Conservation (phyloP, 2,888 invertebrate genomes). For the Tyria jacobaeae region DNA sequence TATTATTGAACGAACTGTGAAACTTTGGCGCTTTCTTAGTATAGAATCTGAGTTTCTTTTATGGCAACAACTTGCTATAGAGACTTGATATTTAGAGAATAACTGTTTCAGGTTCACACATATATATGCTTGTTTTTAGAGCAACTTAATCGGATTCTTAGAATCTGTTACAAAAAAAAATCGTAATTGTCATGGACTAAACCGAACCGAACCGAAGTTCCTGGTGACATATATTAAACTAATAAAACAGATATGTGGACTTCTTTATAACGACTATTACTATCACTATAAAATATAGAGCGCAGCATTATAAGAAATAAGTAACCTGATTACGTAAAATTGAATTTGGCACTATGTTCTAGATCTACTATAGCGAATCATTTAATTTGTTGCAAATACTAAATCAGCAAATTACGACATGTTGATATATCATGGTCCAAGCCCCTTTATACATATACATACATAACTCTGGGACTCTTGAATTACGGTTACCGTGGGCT, state of each 20-base stretch:
- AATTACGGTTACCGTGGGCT: no score
- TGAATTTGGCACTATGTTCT: no score
- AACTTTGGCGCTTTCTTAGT: slow-evolving; percentile 14
- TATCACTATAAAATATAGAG: no score
- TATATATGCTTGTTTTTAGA: not conserved
- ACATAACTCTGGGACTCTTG: no score
- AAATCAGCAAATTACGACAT: no score
- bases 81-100: not conserved
- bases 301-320: no score
- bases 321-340: no score
- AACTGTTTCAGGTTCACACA: not conserved
- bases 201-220: not conserved
- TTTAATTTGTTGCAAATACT: no score
- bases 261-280: not conserved
- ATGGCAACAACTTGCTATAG: not conserved
- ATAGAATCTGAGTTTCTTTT: not conserved
- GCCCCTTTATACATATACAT: no score
- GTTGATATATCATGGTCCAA: no score
- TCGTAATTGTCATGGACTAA: slow-evolving; percentile 1
- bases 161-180: not conserved
- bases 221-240: not conserved
- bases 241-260: slow-evolving; percentile 13
- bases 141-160: not conserved
- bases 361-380: no score
- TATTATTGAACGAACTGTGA: slow-evolving; percentile 38